A percentile compares a stretch with the other conserved stretches of the same genome.
phyloP scores from a whole-genome alignment of 2,797 vertebrate genomes.

The Euthynnus affinis region DNA sequence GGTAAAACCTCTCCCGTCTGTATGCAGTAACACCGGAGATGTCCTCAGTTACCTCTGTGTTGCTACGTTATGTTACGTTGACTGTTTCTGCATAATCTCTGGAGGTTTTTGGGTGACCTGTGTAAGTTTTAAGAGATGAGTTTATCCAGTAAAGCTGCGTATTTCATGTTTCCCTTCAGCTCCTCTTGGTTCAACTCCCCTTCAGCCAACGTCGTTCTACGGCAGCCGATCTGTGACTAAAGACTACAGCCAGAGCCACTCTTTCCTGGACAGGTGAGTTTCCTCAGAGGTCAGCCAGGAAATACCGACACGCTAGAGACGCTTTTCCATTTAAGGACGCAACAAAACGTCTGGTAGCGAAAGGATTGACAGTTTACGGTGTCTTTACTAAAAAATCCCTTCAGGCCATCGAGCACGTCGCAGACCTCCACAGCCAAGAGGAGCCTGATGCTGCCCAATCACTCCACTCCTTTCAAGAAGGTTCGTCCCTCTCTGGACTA shows the following conservation, averaged over 20 bases:
- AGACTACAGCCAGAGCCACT: constrained; percentile 90
- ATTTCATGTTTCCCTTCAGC: constrained; percentile 73
- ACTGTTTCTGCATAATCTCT: not conserved
- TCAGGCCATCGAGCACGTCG: constrained; percentile 87
- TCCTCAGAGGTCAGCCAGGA: not conserved
- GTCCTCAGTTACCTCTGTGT: not conserved
- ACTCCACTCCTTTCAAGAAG: constrained; percentile 96
- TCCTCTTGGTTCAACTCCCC: constrained; percentile 87
- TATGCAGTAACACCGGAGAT: not conserved
- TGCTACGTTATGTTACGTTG: not conserved
- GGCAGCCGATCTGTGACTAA: constrained; percentile 90
- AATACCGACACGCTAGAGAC: not conserved
- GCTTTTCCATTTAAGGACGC: not conserved
- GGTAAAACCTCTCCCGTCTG: constrained; percentile 77
- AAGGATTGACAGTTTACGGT: not conserved
- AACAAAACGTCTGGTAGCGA: not conserved
- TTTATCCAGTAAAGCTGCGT: not conserved
- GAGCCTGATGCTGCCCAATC: constrained; percentile 92
- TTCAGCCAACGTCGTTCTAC: constrained; percentile 95
- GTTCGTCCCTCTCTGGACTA: constrained; percentile 94
- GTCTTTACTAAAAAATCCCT: constrained; percentile 30
- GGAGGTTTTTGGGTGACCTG: too few species aligned
- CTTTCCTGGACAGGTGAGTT: constrained; percentile 91
- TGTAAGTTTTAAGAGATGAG: not conserved
- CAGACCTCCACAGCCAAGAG: constrained; percentile 91